phyloP scores from a whole-genome alignment of 2,797 vertebrate genomes.

The Sebastes wilsoni region DNA sequence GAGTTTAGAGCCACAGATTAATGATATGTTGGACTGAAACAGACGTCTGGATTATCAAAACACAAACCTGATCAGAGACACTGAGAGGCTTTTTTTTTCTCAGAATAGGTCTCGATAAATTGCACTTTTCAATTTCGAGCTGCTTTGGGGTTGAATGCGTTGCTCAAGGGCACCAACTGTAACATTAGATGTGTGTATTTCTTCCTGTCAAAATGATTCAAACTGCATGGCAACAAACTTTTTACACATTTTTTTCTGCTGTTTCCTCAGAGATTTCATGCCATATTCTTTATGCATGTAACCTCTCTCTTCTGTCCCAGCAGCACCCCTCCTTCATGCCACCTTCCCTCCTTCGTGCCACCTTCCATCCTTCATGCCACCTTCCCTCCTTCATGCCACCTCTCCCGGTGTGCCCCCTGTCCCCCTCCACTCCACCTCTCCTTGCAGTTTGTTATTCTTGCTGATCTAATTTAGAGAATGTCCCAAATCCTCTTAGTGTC shows the following conservation, averaged over 20 bases:
- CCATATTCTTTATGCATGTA: not conserved
- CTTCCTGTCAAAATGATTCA: not conserved
- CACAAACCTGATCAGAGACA: not conserved
- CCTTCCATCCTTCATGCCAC: not conserved
- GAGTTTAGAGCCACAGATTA: constrained; percentile 73
- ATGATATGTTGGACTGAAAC: constrained; percentile 67
- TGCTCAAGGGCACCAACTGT: not conserved
- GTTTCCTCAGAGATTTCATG: not conserved
- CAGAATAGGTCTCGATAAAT: not conserved
- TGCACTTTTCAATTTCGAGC: not conserved
- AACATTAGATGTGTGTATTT: not conserved
- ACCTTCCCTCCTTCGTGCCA: constrained; percentile 6
- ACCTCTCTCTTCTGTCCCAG: not conserved
- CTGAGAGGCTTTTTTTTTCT: not conserved
- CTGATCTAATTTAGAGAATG: constrained; percentile 93
- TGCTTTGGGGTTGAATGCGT: not conserved
- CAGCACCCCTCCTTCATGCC: not conserved
- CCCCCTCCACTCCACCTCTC: constrained; percentile 52
- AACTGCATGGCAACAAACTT: not conserved
- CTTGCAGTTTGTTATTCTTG: constrained; percentile 84
- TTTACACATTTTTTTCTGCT: not conserved
- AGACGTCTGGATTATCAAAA: constrained; percentile 57
- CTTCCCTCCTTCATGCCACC: constrained; percentile 5
- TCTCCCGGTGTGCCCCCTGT: constrained; percentile 34
- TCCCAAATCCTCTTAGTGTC: constrained; percentile 89